Evolutionary conservation across 2,113 vertebrate genomes (phyloP).

Genomic region (Halcyon malimbica): DNA sequence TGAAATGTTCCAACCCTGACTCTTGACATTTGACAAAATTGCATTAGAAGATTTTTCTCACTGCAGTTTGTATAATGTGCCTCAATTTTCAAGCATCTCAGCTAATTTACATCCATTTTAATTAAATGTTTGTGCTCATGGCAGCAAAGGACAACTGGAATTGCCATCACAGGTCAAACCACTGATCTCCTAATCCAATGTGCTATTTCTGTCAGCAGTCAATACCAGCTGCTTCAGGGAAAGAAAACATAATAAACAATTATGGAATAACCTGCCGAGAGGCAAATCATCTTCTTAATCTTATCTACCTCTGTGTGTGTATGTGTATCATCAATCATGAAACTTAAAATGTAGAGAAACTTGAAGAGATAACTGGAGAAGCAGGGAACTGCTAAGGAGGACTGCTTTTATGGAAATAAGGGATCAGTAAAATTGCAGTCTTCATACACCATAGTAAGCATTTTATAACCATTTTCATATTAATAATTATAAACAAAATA

Average conservation of each 20-base stretch:
- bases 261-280: neutral
- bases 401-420: neutral
- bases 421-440: neutral
- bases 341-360: neutral
- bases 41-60: neutral
- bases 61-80: neutral
- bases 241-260: neutral
- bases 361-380: neutral
- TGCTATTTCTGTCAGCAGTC: slow-evolving; percentile 2
- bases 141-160: neutral
- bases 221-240: slow-evolving; percentile 28
- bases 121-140: neutral
- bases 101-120: slow-evolving; percentile 4
- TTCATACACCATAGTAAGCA: neutral
- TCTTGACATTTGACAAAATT: neutral
- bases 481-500: neutral
- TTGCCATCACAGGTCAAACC: neutral
- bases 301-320: neutral
- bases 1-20: neutral
- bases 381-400: neutral
- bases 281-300: neutral
- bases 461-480: neutral
- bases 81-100: neutral
- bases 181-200: neutral
- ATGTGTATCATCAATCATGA: neutral